Conservation (phyloP, 2,888 invertebrate genomes). For the Incurvaria masculella region DNA sequence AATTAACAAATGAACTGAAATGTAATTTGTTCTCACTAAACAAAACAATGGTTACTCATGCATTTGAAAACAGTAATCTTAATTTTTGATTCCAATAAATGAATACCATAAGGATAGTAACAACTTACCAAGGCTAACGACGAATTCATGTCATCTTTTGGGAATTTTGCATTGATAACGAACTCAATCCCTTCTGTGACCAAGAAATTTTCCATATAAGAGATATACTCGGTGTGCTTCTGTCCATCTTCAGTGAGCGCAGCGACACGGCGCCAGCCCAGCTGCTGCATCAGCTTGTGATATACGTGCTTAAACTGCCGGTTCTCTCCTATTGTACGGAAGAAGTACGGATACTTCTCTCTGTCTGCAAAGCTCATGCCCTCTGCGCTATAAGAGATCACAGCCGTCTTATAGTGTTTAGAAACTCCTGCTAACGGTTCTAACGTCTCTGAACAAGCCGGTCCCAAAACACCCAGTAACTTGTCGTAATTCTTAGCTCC, state of each 20-base stretch:
- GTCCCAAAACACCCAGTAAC: slow-evolving; percentile 71
- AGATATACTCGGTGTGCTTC: slow-evolving; percentile 74
- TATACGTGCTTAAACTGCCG: slow-evolving; percentile 57
- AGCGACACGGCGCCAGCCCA: slow-evolving; percentile 70
- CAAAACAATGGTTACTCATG: too few relatives aligned
- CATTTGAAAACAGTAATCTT: too few relatives aligned
- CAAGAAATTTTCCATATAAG: slow-evolving; percentile 64
- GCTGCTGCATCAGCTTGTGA: slow-evolving; percentile 41
- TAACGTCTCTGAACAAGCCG: slow-evolving; percentile 78
- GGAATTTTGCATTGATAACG: slow-evolving; percentile 67
- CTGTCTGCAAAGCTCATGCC: slow-evolving; percentile 69
- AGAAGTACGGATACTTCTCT: slow-evolving; percentile 71
- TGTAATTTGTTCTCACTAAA: too few relatives aligned
- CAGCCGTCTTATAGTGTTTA: slow-evolving; percentile 66
- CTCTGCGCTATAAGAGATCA: slow-evolving; percentile 78
- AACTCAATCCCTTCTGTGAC: slow-evolving; percentile 61
- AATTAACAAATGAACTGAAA: too few relatives aligned
- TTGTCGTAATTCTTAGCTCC: slow-evolving; percentile 44
- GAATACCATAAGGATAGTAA: too few relatives aligned
- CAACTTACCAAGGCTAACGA: slow-evolving; percentile 58
- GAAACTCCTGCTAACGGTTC: slow-evolving; percentile 76
- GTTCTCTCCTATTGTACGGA: slow-evolving; percentile 76
- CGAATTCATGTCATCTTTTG: slow-evolving; percentile 49
- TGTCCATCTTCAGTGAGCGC: slow-evolving; percentile 77
- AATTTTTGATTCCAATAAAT: too few relatives aligned